These are phyloP conservation scores for Deroplatys truncata DNA, from an alignment of 2,888 invertebrate species.

Conservation along the genomic window DNA sequence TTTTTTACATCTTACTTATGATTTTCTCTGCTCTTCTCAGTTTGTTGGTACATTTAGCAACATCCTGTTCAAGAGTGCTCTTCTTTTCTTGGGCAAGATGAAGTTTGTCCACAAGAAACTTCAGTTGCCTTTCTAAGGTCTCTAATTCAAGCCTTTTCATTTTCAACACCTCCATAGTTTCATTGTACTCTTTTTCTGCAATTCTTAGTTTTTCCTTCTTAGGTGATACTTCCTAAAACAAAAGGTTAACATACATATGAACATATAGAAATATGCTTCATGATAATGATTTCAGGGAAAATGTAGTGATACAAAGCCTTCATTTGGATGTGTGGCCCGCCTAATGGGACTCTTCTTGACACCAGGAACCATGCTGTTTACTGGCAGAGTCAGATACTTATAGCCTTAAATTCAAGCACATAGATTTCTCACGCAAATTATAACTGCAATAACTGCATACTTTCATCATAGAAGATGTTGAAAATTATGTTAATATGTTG, in stretches of 20 bases:
- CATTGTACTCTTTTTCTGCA: slow-evolving; percentile 76
- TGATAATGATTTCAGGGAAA: too few relatives aligned
- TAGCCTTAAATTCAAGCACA: too few relatives aligned
- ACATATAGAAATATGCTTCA: background rate
- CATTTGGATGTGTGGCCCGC: too few relatives aligned
- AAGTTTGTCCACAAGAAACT: slow-evolving; percentile 64
- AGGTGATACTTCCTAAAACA: slow-evolving; percentile 62
- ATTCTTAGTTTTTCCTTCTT: slow-evolving; percentile 76
- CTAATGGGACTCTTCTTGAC: too few relatives aligned
- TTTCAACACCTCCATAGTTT: slow-evolving; percentile 79
- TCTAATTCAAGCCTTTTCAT: slow-evolving; percentile 76
- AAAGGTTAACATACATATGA: background rate
- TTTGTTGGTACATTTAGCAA: slow-evolving; percentile 78
- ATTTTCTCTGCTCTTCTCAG: slow-evolving; percentile 81
- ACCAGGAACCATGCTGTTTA: too few relatives aligned
- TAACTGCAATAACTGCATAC: too few relatives aligned
- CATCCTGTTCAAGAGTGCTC: slow-evolving; percentile 65
- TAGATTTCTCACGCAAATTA: too few relatives aligned
- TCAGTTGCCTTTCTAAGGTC: slow-evolving; percentile 71
- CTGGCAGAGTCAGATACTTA: too few relatives aligned
- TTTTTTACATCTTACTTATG: slow-evolving; percentile 48
- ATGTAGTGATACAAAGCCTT: too few relatives aligned
- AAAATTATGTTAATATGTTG: too few relatives aligned
- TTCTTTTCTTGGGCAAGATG: slow-evolving; percentile 62
- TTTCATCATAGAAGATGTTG: too few relatives aligned